phyloP scores from a whole-genome alignment of 2,113 vertebrate genomes.

The Azemiops feae region DNA sequence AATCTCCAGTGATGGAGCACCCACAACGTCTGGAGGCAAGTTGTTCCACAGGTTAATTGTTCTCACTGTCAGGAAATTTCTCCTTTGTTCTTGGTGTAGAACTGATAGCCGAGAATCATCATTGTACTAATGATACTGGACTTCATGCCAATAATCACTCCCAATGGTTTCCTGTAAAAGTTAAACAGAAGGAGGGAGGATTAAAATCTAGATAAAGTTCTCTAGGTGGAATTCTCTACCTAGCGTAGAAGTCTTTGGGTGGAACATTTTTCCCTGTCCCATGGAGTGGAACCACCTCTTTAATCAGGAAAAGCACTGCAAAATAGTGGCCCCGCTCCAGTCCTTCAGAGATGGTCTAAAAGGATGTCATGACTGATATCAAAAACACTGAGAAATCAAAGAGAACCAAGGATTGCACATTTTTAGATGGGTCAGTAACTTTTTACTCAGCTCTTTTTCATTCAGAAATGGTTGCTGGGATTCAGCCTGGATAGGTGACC shows the following conservation, averaged over 20 bases:
- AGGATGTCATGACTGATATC: not conserved
- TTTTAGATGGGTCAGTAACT: not conserved
- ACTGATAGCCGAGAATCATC: not conserved
- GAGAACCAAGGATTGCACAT: not conserved
- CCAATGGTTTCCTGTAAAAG: not conserved
- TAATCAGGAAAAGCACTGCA: not conserved
- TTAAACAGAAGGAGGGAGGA: not conserved
- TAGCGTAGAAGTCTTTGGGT: not conserved
- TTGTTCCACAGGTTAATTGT: too few relatives aligned
- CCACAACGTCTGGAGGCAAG: too few relatives aligned
- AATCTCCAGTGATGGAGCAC: too few relatives aligned
- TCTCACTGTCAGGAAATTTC: too few relatives aligned
- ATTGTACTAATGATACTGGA: not conserved
- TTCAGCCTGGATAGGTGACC: not conserved
- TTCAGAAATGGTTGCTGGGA: not conserved
- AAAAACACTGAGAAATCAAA: not conserved
- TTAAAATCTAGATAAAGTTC: not conserved
- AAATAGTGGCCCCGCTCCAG: not conserved
- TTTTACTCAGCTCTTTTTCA: not conserved
- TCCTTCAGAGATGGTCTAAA: not conserved
- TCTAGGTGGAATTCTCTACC: not conserved
- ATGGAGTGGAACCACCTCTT: not conserved
- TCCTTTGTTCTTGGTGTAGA: not conserved
- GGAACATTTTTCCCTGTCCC: not conserved
- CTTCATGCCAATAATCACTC: not conserved